Evolutionary conservation across 35 echinoderm and acorn worm species (phyloP).

Genomic region (Eucidaris tribuloides): DNA sequence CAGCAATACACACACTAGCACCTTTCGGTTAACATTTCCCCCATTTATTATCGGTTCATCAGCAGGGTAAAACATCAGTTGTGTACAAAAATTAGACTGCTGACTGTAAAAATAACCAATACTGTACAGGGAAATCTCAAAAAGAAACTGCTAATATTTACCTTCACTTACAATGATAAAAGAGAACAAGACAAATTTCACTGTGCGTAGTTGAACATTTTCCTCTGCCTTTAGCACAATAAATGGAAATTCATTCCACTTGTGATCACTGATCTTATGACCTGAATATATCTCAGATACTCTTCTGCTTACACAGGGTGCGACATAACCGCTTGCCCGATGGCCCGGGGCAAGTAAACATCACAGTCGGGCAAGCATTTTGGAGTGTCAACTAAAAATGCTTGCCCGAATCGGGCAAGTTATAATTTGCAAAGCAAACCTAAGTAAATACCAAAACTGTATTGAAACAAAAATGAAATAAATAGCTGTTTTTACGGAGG

Average conservation of each 20-base stretch:
- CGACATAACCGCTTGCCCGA: no score
- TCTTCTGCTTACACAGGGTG: neutral
- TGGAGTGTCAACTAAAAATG: no score
- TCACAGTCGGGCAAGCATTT: no score
- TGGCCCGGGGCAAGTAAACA: no score
- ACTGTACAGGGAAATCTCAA: neutral
- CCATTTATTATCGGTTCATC: neutral
- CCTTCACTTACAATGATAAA: neutral
- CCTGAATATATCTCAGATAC: neutral
- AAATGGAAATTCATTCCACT: neutral
- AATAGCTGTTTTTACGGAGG: no score
- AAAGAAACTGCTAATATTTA: neutral
- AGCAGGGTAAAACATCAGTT: neutral
- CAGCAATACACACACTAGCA: neutral
- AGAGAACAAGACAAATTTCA: neutral
- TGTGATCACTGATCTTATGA: neutral
- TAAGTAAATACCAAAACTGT: no score
- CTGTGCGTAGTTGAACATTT: neutral
- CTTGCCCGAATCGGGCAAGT: no score
- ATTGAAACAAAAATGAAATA: no score
- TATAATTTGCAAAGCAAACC: no score
- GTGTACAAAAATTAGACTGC: neutral
- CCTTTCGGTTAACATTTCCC: neutral
- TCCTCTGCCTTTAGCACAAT: neutral
- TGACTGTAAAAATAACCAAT: neutral